Evolutionary conservation across 2,888 invertebrate genomes (phyloP).

Genomic region (Brachyptera risi): DNA sequence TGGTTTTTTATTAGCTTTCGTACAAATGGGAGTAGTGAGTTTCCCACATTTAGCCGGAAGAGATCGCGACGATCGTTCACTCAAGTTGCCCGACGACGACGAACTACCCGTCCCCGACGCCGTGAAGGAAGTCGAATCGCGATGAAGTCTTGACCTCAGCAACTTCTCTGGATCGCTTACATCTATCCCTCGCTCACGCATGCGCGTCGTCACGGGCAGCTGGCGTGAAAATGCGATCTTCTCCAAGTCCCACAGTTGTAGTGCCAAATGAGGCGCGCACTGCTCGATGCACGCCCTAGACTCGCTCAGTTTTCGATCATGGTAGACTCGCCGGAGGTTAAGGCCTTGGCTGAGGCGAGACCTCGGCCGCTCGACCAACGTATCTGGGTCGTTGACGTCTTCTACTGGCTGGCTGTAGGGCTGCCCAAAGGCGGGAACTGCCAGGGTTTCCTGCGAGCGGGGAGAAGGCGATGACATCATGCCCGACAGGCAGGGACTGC

Average conservation of each 20-base stretch:
- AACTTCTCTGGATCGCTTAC: constrained; percentile 20
- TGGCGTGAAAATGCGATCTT: constrained; percentile 44
- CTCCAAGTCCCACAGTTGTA: constrained; percentile 50
- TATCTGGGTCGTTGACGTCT: not conserved
- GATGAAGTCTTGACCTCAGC: constrained; percentile 11
- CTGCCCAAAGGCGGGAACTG: too few species aligned
- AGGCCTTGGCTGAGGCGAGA: constrained; percentile 13
- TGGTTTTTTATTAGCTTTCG: too few species aligned
- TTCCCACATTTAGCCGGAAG: too few species aligned
- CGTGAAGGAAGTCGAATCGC: not conserved
- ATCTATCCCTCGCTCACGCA: constrained; percentile 27
- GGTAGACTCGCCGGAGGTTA: constrained; percentile 25
- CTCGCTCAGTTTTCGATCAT: constrained; percentile 39
- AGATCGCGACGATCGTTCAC: constrained; percentile 3
- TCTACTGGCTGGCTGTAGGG: not conserved
- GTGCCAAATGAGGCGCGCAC: constrained; percentile 56
- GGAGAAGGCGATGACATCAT: not conserved
- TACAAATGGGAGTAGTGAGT: too few species aligned
- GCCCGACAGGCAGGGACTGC: not conserved
- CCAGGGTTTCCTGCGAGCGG: not conserved
- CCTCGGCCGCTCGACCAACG: not conserved
- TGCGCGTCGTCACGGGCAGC: constrained; percentile 42
- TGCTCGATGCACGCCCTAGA: constrained; percentile 51
- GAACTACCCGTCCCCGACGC: not conserved
- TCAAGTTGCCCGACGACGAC: not conserved